Evolutionary conservation across 92 coral and sea anemone genomes (phyloP), one percentile per base, ranked within the genome.

Genomic region (Pocillopora meandrina): DNA sequence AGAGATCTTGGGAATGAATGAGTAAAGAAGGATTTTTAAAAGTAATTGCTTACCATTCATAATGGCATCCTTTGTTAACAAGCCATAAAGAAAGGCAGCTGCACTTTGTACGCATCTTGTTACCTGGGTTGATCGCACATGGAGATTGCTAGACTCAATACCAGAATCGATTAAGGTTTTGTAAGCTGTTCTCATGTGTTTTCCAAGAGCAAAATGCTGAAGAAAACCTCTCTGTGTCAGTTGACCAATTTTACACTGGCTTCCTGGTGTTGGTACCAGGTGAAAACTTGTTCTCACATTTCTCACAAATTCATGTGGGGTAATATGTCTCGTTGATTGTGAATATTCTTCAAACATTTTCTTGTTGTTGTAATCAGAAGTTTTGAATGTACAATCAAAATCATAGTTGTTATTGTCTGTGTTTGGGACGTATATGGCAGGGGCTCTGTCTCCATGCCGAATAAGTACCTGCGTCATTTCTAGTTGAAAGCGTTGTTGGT

Each of bases 401-500:
- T 90, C 66, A 58, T 86, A 90, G 58, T 85, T 42, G 66, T 61
- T 71, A 65, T 59, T 82, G 36, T 92, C 93, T 63, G 92, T 74
- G 71, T 84, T 87, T 17, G 87, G 84, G 71, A 94, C 63, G 61
- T 75, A 20, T 3, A 56, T 36, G 5, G 87, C 72, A 1, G 95
- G 95, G 61, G 99, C 65, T 58, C 99, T 90, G 75, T 96, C 99
- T 10, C 99, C 99, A 95, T 96, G 99, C 4, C 99, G 90, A 62
- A 92, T 79, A 6, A 94, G 26, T 19, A 92, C 84, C 72, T 96
- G 98, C 4, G 90, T 94, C 92, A 90, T 88, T 80, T 92, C 85
- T 47, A 96, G 85, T 17, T 72, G 82, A 80, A 87, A 91, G 52
- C 72, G 81, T 3, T 75, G 84, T 35, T 79, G 80, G 36, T 78